A percentile compares a stretch with the other conserved stretches of the same genome.
Conservation (phyloP, 2,888 invertebrate species). For the Pantelozetes paolii region DNA sequence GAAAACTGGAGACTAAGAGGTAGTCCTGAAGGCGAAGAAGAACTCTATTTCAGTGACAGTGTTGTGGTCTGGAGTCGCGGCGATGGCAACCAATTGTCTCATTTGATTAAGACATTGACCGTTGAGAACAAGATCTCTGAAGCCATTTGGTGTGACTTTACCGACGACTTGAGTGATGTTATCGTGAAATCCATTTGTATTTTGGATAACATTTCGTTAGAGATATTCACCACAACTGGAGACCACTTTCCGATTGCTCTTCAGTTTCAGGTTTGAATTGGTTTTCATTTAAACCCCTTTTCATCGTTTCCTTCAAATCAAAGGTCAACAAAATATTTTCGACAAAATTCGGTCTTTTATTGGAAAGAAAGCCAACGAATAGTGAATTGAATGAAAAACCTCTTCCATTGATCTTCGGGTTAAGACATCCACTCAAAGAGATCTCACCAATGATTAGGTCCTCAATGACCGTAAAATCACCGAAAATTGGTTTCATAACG, state of each 20-base stretch:
- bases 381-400: conserved; percentile 23
- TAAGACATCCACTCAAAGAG: conserved; percentile 85
- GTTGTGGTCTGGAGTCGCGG: conserved; percentile 70
- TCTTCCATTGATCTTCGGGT: conserved; percentile 75
- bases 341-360: conserved; percentile 75
- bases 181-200: conserved; percentile 44
- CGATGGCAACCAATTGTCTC: conserved; percentile 51
- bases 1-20: conserved; percentile 46
- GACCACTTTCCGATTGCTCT: conserved; percentile 76
- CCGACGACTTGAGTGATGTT: conserved; percentile 28
- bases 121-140: conserved; percentile 76
- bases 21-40: conserved; percentile 64
- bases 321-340: conserved; percentile 65
- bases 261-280: conserved; percentile 60
- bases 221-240: conserved; percentile 59
- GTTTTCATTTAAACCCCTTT: background rate
- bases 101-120: conserved; percentile 66
- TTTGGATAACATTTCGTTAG: conserved; percentile 43
- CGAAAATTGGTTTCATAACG: conserved; percentile 56
- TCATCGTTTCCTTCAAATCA: background rate
- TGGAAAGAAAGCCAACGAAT: conserved; percentile 59
- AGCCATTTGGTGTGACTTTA: conserved; percentile 47
- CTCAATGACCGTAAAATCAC: background rate
- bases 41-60: conserved; percentile 76
- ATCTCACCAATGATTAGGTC: conserved; percentile 68